phyloP scores from a whole-genome alignment of 92 coral and sea anemone species.

The Metridium senile region DNA sequence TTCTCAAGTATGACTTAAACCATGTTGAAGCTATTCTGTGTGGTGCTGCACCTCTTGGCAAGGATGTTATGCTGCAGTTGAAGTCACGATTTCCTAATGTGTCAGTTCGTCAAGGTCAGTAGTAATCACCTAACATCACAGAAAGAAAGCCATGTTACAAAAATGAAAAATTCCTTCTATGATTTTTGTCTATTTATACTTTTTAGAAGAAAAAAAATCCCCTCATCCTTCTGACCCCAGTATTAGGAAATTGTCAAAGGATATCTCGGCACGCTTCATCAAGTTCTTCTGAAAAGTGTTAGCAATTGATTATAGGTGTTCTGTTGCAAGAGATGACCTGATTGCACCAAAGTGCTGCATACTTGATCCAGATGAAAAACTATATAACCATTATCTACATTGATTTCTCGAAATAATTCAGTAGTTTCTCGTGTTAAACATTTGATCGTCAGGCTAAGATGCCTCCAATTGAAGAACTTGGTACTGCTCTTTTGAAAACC shows the following conservation, averaged over 20 bases:
- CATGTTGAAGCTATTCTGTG: constrained; percentile 41
- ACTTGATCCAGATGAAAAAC: background rate
- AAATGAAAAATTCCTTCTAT: background rate
- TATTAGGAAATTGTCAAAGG: background rate
- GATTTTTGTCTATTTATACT: background rate
- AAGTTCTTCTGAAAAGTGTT: background rate
- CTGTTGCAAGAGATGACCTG: background rate
- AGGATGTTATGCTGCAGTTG: constrained; percentile 47
- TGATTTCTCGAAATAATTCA: background rate
- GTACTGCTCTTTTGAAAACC: background rate
- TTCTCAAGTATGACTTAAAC: constrained; percentile 68
- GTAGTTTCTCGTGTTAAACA: background rate
- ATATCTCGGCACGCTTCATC: background rate
- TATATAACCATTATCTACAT: background rate
- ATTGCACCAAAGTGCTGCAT: background rate
- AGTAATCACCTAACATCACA: no score
- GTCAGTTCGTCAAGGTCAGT: constrained; percentile 57
- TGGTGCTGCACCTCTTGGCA: constrained; percentile 83
- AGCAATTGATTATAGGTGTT: background rate
- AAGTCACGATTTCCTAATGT: constrained; percentile 44
- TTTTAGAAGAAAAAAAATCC: background rate
- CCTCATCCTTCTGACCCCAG: background rate
- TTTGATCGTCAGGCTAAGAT: background rate
- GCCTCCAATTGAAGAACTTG: background rate
- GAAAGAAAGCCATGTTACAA: no score